Conservation (phyloP, 2,888 invertebrate species). For the Neelides folsomi region DNA sequence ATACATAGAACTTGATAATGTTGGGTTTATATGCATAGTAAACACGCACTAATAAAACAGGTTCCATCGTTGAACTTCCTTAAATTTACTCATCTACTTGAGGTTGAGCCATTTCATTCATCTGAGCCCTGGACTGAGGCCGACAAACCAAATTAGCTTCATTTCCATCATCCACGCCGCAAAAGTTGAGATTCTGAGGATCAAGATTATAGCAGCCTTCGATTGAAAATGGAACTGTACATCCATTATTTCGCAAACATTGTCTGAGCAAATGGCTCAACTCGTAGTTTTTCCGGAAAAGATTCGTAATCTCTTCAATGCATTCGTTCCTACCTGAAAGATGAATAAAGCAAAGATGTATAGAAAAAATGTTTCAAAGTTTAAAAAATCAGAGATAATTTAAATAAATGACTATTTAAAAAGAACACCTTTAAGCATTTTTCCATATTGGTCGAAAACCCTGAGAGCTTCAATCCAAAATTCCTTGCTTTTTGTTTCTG, state of each 20-base stretch:
- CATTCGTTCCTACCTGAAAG: conserved; percentile 51
- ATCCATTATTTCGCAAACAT: conserved; percentile 6
- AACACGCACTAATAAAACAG: too few relatives aligned
- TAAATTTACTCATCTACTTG: too few relatives aligned
- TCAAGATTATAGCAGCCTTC: not conserved
- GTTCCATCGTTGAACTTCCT: too few relatives aligned
- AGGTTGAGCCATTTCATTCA: too few relatives aligned
- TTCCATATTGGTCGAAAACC: conserved; percentile 52
- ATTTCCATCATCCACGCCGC: too few relatives aligned
- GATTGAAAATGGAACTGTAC: not conserved
- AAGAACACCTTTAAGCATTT: conserved; percentile 53
- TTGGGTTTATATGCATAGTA: too few relatives aligned
- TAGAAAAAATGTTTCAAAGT: not conserved
- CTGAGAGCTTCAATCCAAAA: conserved; percentile 56
- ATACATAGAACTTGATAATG: too few relatives aligned
- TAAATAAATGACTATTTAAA: too few relatives aligned
- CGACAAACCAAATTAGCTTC: too few relatives aligned
- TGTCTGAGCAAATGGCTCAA: conserved; percentile 53
- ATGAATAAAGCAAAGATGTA: conserved; percentile 5
- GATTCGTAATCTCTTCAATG: conserved; percentile 49
- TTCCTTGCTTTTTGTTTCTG: conserved; percentile 49
- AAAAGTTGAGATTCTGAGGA: too few relatives aligned
- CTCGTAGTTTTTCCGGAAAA: conserved; percentile 55
- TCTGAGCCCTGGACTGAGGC: too few relatives aligned
- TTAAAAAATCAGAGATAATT: too few relatives aligned